Conservation (phyloP, 2,888 invertebrate genomes). For the Erebia palarica region DNA sequence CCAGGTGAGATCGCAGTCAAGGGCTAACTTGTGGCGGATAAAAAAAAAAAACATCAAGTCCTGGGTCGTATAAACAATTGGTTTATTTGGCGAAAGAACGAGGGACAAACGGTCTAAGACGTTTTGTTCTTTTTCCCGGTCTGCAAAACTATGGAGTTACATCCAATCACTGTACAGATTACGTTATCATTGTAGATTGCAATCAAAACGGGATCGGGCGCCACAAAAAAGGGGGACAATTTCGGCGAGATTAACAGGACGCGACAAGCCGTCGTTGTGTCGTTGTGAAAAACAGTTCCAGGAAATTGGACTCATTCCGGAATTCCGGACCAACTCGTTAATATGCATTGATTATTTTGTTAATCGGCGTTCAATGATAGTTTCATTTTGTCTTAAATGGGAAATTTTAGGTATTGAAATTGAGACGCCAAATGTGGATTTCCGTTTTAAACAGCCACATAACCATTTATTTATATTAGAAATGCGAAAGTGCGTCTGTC, state of each 20-base stretch:
- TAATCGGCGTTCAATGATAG: background rate
- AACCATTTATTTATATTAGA: too few species aligned
- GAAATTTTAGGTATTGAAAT: too few species aligned
- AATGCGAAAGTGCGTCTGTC: too few species aligned
- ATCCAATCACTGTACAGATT: slow-evolving; percentile 38
- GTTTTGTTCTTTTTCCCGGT: background rate
- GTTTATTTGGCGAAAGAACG: background rate
- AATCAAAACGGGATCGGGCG: slow-evolving; percentile 48
- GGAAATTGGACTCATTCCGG: slow-evolving; percentile 15
- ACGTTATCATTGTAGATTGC: slow-evolving; percentile 47
- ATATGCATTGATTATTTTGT: slow-evolving; percentile 17
- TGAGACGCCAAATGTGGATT: too few species aligned
- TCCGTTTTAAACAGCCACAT: too few species aligned
- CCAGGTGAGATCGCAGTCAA: too few species aligned
- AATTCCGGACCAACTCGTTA: background rate
- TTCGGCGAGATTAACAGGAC: slow-evolving; percentile 59
- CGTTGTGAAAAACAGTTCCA: slow-evolving; percentile 48
- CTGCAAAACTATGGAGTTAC: slow-evolving; percentile 18
- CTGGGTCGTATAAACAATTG: background rate
- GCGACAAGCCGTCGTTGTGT: slow-evolving; percentile 48
- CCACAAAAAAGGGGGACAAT: slow-evolving; percentile 56
- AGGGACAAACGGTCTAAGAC: background rate
- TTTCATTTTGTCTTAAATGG: background rate
- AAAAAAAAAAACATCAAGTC: background rate
- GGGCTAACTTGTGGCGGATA: too few species aligned